These are phyloP conservation scores for Artibeus lituratus DNA, from an alignment of 2,797 vertebrate species.

Conservation along the genomic window DNA sequence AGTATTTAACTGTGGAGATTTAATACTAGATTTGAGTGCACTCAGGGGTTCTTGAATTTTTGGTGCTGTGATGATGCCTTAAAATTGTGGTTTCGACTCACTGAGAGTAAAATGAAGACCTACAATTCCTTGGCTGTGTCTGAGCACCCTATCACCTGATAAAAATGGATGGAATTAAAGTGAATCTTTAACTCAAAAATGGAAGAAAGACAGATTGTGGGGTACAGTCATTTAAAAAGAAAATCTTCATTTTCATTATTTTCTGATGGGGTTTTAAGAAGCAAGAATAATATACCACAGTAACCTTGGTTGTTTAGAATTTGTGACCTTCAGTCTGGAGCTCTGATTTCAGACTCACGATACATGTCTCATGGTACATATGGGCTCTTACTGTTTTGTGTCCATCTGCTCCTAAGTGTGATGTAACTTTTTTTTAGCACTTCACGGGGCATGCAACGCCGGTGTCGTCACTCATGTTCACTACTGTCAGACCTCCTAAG, in stretches of 20 bases:
- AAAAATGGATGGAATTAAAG: neutral
- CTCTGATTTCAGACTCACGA: neutral
- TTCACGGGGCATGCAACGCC: conserved; percentile 97
- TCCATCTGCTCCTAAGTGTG: conserved; percentile 30
- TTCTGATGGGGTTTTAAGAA: conserved; percentile 20
- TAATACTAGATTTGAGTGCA: neutral
- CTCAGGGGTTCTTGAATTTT: conserved; percentile 48
- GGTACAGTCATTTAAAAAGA: neutral
- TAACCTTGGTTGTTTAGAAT: neutral
- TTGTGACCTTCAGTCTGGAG: neutral
- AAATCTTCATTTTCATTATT: neutral
- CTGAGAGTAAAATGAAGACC: conserved; percentile 80
- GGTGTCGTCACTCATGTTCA: conserved; percentile 94
- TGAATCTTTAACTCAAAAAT: neutral
- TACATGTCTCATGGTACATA: neutral
- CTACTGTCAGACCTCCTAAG: conserved; percentile 88
- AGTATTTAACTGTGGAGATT: neutral
- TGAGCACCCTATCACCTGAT: conserved; percentile 73
- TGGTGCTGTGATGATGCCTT: conserved; percentile 78
- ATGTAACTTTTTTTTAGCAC: conserved; percentile 83
- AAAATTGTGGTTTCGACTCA: conserved; percentile 79
- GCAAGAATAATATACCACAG: neutral
- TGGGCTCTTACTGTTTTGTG: conserved; percentile 1
- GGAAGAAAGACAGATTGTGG: neutral
- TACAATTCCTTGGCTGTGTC: conserved; percentile 84